A percentile compares a stretch with the other conserved stretches of the same genome.
Conservation (phyloP, 2,113 vertebrate species). For the western clawed frog (Xenopus tropicalis) region UCB_Xtro_10.0 CM004443.2:27138001-27138500, state of each 20-base stretch:
- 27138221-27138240: constrained; percentile 57
- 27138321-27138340: too few species aligned
- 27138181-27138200: constrained; percentile 58
- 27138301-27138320: too few species aligned
- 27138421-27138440: too few species aligned
- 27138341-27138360: too few species aligned
- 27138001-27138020: constrained; percentile 44
- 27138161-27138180: constrained; percentile 61
- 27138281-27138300: too few species aligned
- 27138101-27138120: constrained; percentile 55
- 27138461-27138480: too few species aligned
- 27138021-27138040: constrained; percentile 56
- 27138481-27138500: too few species aligned
- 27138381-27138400: too few species aligned
- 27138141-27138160: constrained; percentile 68
- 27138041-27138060: constrained; percentile 39
- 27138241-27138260: constrained; percentile 53
- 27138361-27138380: too few species aligned
- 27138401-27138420: too few species aligned
- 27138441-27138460: too few species aligned
- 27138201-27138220: constrained; percentile 58
- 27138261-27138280: too few species aligned
- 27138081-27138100: constrained; percentile 63
- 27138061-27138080: constrained; percentile 58
- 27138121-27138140: constrained; percentile 57